Evolutionary conservation across 2,797 vertebrate genomes (phyloP), one percentile per base, ranked within the genome.

Genomic region (Melopsittacus undulatus): DNA sequence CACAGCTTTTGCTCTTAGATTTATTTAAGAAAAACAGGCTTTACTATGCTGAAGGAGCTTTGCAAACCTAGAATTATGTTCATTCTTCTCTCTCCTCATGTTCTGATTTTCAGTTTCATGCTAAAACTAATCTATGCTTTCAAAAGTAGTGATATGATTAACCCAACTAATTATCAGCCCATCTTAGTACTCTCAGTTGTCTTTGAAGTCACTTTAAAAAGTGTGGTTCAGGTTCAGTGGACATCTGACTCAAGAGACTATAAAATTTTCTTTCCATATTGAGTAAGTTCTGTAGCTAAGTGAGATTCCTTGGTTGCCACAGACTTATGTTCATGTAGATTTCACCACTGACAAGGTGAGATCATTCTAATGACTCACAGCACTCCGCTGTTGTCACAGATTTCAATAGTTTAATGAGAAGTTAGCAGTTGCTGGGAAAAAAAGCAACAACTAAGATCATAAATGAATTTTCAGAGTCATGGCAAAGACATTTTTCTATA

Each of bases 141-240:
- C 26, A 76, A 74, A 86, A 78, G 32, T 73, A 27, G 13, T 87
- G 46, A 52, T 80, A 27, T 45, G 7, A 30, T 84, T 87, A 21
- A 83, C 38, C 10, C 40, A 92, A 90, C 63, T 80, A 83, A 78
- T 91, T 79, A 94, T 83, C 40, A 92, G 11, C 10, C 30, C 73
- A 20, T 49, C 27, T 77, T 48, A 76, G 29, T 13, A 67, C 14
- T 69, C 22, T 24, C 22, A 73, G 10, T 40, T 96, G 34, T 8
- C 64, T 96, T 43, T 26, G 64, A 92, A 90, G 96, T 81, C 24
- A 42, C 54, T 92, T 92, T 79, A 52, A 79, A 82, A 78, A 10
- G 26, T 14, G 4, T 38, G 29, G 29, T 56, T 91, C n/a, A 48
- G 43, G 48, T 88, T 95, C 92, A 94, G 45, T 48, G 40, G 27